These are phyloP conservation scores for Anastrepha obliqua DNA, from an alignment of 1,140 invertebrate species.

Conservation along the genomic window DNA sequence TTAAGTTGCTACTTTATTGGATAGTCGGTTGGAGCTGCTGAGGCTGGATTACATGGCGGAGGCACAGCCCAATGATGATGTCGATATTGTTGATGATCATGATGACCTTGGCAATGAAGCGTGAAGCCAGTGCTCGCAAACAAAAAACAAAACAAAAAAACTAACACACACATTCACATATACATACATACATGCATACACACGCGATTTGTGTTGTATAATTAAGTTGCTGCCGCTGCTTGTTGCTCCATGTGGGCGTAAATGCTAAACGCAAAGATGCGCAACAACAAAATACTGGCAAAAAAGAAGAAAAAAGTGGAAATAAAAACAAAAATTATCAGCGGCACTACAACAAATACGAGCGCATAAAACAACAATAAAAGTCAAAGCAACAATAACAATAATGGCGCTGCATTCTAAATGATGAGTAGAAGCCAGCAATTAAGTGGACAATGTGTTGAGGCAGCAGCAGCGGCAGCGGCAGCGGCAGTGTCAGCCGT, in stretches of 20 bases:
- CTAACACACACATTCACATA: background rate
- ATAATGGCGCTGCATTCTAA: constrained; percentile 22
- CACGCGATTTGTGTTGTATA: constrained; percentile 51
- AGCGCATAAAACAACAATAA: constrained; percentile 3
- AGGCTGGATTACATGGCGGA: background rate
- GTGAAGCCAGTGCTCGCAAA: constrained; percentile 37
- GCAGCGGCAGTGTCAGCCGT: background rate
- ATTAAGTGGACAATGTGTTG: constrained; percentile 38
- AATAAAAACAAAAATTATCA: constrained; percentile 14
- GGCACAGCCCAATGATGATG: background rate
- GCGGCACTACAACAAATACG: background rate
- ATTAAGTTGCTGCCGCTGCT: constrained; percentile 27
- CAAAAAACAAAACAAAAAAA: background rate
- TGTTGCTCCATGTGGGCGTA: constrained; percentile 28
- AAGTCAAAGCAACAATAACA: constrained; percentile 1
- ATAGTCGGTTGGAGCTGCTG: background rate
- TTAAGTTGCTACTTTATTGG: constrained; percentile 10
- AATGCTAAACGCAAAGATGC: constrained; percentile 42
- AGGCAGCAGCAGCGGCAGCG: background rate
- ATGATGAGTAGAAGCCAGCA: constrained; percentile 38
- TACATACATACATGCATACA: background rate
- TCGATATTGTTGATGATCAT: constrained; percentile 31
- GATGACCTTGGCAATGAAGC: constrained; percentile 51
- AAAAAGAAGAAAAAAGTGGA: background rate
- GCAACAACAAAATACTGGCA: background rate